A percentile compares a stretch with the other conserved stretches of the same genome.
Evolutionary conservation across 2,113 vertebrate species (phyloP).

Genomic region (Sclerurus mexicanus): DNA sequence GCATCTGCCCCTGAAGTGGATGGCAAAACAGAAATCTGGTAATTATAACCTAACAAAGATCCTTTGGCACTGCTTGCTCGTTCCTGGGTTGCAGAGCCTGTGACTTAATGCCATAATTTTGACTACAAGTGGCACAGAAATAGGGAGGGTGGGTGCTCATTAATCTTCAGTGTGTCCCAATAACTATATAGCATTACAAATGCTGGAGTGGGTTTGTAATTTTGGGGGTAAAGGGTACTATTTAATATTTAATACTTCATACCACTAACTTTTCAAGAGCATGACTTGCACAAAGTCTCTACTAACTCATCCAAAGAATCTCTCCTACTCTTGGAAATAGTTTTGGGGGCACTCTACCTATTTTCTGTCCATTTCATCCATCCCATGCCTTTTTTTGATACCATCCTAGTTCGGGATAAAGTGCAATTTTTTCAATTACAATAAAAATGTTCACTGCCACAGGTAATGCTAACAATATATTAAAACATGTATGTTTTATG

Average conservation of each 20-base stretch:
- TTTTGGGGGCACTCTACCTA: background rate
- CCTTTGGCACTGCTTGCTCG: background rate
- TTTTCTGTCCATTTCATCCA: background rate
- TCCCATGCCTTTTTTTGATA: background rate
- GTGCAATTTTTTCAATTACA: background rate
- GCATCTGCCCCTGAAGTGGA: conserved; percentile 8
- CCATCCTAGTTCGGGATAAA: background rate
- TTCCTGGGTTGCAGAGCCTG: background rate
- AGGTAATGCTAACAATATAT: background rate
- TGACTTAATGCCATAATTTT: conserved; percentile 19
- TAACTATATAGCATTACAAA: background rate
- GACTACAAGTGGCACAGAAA: conserved; percentile 5
- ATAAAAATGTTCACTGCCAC: background rate
- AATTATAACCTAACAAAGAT: conserved; percentile 22
- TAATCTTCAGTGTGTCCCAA: background rate
- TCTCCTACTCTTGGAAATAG: background rate
- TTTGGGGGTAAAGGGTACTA: background rate
- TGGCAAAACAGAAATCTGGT: conserved; percentile 43
- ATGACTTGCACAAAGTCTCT: background rate
- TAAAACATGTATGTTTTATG: background rate
- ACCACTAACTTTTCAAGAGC: background rate
- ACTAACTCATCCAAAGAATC: background rate
- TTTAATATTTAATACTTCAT: background rate
- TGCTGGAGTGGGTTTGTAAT: background rate
- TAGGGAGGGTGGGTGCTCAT: background rate